Conservation (phyloP, 2,113 vertebrate genomes). For the Peromyscus polionotus region DNA sequence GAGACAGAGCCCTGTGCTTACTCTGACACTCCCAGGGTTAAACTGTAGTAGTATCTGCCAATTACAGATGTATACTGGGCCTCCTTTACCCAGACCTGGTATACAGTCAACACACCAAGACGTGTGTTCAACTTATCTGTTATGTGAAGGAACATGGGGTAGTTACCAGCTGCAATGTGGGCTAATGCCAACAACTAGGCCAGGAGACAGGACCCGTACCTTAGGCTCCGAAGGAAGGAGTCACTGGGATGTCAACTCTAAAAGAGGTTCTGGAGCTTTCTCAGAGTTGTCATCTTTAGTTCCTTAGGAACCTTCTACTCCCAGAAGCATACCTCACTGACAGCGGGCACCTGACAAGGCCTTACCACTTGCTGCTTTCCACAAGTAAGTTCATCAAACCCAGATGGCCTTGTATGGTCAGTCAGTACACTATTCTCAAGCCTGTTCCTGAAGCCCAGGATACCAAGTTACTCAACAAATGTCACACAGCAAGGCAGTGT, state of each 20-base stretch:
- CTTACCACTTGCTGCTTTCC: neutral
- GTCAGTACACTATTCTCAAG: neutral
- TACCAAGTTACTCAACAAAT: constrained; percentile 19
- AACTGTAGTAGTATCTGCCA: neutral
- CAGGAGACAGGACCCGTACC: neutral
- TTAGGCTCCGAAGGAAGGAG: neutral
- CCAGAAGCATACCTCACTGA: neutral
- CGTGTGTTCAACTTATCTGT: neutral
- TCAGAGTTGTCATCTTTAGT: neutral
- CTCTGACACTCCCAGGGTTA: neutral
- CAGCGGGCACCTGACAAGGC: neutral
- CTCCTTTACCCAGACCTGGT: neutral
- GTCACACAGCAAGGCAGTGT: neutral
- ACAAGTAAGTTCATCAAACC: neutral
- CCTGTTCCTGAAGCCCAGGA: constrained; percentile 31
- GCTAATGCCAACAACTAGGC: neutral
- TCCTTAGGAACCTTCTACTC: neutral
- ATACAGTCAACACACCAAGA: neutral
- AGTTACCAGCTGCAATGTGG: neutral
- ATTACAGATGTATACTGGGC: neutral
- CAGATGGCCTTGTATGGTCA: neutral
- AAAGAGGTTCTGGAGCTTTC: neutral
- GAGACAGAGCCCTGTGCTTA: neutral
- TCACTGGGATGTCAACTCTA: neutral
- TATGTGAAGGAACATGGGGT: neutral